Conservation (phyloP, 2,113 vertebrate species). For the Capricornis sumatraensis region DNA sequence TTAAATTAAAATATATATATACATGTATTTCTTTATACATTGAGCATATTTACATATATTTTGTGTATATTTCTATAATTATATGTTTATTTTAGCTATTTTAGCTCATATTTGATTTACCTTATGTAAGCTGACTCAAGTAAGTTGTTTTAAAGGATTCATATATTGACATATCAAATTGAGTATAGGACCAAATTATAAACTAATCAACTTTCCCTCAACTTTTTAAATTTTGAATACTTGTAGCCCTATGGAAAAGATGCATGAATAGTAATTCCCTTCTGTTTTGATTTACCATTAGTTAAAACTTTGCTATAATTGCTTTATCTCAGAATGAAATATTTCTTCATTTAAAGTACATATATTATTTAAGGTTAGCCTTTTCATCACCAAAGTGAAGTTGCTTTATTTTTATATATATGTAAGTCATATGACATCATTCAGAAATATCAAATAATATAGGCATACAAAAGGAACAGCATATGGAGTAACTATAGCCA, state of each 20-base stretch:
- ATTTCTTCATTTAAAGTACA: neutral
- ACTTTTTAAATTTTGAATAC: neutral
- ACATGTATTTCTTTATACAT: neutral
- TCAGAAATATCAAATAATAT: neutral
- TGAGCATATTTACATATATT: neutral
- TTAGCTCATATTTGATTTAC: neutral
- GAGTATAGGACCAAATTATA: neutral
- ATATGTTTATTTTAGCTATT: conserved; percentile 13
- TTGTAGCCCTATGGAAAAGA: neutral
- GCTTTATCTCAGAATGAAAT: conserved; percentile 12
- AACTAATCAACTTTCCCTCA: neutral
- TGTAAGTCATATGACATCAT: neutral
- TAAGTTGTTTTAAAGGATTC: neutral
- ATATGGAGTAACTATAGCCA: neutral
- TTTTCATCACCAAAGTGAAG: neutral
- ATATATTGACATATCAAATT: neutral
- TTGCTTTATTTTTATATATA: neutral
- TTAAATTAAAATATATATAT: neutral
- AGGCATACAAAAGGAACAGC: neutral
- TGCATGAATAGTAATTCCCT: neutral
- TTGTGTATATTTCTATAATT: neutral
- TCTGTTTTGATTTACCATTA: neutral
- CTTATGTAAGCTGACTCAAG: neutral
- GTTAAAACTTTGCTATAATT: neutral
- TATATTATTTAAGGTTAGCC: neutral